Evolutionary conservation across 2,113 vertebrate genomes (phyloP), one percentile per base, ranked within the genome.

Genomic region (Coptodon rendalli): DNA sequence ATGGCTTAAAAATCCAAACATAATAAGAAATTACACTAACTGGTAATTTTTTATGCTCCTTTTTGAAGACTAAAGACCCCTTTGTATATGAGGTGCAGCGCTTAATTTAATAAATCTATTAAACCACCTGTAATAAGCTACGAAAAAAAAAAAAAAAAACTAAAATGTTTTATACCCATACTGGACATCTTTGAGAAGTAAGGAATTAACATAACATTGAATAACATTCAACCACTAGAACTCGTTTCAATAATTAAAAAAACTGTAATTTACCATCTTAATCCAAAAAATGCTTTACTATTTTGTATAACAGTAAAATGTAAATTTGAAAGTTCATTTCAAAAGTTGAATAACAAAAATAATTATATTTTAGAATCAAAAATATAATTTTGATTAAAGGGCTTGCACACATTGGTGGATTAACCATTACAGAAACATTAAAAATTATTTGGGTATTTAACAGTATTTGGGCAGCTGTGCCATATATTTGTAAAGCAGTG

Each of bases 101-200:
- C 19, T 66, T 68, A 13, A 68, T 38, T 38, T 68, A 36, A 63
- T 38, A 19, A 2, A 63, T 19, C 3, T 63, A 38, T 22, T 68
- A 68, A 38, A 38, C 34, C 61, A 38, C 61, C 38, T 71, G n/a
- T 45, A 43, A 73, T 73, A 45, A 6, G 34, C 19, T 22, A 66
- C 0, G 1, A n/a, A 27, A 68, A 40, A 38, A 40, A 43, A 40
- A 43, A 22, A 1, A 0, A 0, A 5, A 24, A 71, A 14, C 7
- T 71, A 71, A 71, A 24, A 40, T 43, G 38, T 43, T 71, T 71
- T n/a, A 73, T 43, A 27, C 13, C 2, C 66, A 63, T 63, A 43
- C 22, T 43, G 38, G 36, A 71, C 38, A 14, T 71, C 66, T 43
- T 43, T 71, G n/a, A 6, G 38, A 43, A 43, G 38, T 71, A 38